Base-by-base conservation (phyloP, 2,113 vertebrate genomes). In the Raja brachyura region DNA sequence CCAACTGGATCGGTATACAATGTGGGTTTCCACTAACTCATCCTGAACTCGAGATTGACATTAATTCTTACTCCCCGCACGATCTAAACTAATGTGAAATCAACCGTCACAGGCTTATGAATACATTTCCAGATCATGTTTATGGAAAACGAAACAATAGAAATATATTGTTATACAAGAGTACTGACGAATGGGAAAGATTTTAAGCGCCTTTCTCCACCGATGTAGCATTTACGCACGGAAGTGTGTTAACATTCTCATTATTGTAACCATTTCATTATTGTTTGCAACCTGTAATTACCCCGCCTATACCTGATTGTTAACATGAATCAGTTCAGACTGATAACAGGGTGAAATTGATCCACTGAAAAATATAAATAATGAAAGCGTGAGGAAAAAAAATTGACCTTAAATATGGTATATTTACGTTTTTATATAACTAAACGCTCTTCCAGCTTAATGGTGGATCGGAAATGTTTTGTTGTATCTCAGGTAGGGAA, bases 221-320 rank as follows among this genome's bases (percentile, higher is more conserved):
- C 4, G 59, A 31, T 16, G 31, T 88, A 16, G 14, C n/a, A 31
- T 56, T 63, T 11, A 61, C 59, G n/a, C n/a, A 0, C 28, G 14
- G 3, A 88, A 88, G 59, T 8, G 59, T n/a, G 59, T 28, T 63
- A 88, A 63, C 83, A n/a, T 25, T 4, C 14, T 11, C 10, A 28
- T n/a, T 88, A 88, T 63, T 63, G 0, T 63, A 54, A 73, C 33
- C 54, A 54, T 48, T 74, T 28, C 5, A 74, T 73, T 25, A 73
- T 73, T 73, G 90, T 73, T 92, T 92, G 90, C 68, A 92, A 92
- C 20, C 20, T 28, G 39, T 31, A 92, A 74, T 92, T 92, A n/a
- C 88, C 66, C 39, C 16, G 39, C 61, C 31, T 90, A 66, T 7
- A 39, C 59, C 8, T 88, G 85, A 90, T 70, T 92, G 68, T 14